Percentiles rank a stretch among this genome's conserved stretches.
These are phyloP conservation scores for Thecocarcelia acutangulata DNA, from an alignment of 2,888 invertebrate species.

Conservation along the genomic window DNA sequence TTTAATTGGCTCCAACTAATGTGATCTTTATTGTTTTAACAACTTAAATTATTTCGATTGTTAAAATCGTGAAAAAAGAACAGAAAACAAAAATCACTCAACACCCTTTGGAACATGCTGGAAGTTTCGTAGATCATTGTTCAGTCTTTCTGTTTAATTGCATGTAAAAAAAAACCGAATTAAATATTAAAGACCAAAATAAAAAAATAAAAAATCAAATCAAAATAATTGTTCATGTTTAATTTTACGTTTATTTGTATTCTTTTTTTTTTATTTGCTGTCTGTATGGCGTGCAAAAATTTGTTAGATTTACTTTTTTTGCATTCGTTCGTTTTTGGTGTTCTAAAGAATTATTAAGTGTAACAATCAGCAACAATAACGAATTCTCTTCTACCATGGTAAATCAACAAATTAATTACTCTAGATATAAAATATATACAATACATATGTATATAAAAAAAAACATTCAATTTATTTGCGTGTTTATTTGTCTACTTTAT, in stretches of 20 bases:
- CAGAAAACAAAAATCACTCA: conserved; percentile 1
- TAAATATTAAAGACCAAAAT: conserved; percentile 18
- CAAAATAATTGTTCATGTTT: conserved; percentile 35
- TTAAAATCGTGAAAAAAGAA: neutral
- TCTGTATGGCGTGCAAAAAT: conserved; percentile 66
- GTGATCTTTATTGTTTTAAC: conserved; percentile 42
- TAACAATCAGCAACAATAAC: conserved; percentile 51
- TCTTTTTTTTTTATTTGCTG: neutral
- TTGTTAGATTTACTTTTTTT: conserved; percentile 34
- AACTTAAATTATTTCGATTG: conserved; percentile 31
- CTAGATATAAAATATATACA: conserved; percentile 10
- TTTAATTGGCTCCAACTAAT: conserved; percentile 49
- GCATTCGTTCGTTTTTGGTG: conserved; percentile 18
- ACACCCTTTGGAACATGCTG: conserved; percentile 31
- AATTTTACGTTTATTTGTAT: neutral
- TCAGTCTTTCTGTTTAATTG: conserved; percentile 48
- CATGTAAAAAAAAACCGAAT: conserved; percentile 22
- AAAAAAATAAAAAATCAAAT: neutral
- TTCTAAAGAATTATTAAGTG: conserved; percentile 65
- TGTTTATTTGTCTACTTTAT: conserved; percentile 32
- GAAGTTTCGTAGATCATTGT: neutral
- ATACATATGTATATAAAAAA: too few species aligned
- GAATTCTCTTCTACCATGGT: conserved; percentile 50
- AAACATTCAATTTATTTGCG: conserved; percentile 16
- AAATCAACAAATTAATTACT: conserved; percentile 65